These are phyloP conservation scores for human (Homo sapiens) DNA, from an alignment of 2,113 vertebrate species.

Conservation along the genomic window DNA sequence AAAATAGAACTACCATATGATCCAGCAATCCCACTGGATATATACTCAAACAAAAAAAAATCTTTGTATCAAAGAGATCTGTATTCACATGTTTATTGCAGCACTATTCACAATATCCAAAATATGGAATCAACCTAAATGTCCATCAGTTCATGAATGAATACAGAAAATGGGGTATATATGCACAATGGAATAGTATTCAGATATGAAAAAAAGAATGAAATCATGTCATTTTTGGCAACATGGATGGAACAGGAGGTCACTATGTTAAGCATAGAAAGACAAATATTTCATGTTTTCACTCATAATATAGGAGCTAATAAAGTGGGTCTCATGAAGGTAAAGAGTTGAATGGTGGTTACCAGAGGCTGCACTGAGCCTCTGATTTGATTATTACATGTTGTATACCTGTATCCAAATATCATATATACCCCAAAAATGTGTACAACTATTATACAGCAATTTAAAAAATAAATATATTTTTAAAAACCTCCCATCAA, in stretches of 20 bases:
- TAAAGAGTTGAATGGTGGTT: background rate
- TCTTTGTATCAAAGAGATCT: background rate
- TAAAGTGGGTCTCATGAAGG: background rate
- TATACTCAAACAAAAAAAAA: background rate
- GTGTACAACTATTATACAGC: background rate
- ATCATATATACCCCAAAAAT: background rate
- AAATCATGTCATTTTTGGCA: background rate
- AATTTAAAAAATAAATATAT: background rate
- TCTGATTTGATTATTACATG: background rate
- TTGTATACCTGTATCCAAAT: background rate
- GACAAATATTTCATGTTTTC: background rate
- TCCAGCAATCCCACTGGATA: background rate
- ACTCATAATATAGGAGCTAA: background rate
- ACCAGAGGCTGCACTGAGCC: background rate
- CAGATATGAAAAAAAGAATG: background rate
- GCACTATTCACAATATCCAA: background rate
- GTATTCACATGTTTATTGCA: background rate
- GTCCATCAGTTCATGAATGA: background rate
- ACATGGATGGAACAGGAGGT: background rate
- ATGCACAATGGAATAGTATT: background rate
- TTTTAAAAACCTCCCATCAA: background rate
- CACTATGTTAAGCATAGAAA: background rate
- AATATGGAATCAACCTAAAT: background rate
- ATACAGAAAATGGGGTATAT: background rate
- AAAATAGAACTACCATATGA: background rate